phyloP scores from a whole-genome alignment of 2,113 vertebrate species.

The Antechinus stuartii region DNA sequence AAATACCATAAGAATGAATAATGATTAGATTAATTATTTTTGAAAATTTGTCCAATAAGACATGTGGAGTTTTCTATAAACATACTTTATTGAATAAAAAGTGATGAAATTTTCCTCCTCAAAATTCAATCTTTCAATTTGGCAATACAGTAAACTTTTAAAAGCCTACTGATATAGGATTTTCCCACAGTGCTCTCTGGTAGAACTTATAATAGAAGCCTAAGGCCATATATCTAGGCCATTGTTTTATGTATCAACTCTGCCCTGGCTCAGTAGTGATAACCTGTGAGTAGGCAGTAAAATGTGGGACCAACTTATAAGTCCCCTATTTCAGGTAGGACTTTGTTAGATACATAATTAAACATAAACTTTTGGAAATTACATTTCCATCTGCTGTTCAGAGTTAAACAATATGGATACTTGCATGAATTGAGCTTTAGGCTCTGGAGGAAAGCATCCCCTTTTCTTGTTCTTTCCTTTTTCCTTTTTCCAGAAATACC shows the following conservation, averaged over 20 bases:
- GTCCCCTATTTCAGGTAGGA: fast-evolving
- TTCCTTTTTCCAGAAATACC: constrained; percentile 23
- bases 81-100: not conserved
- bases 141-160: not conserved
- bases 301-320: not conserved
- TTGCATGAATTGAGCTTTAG: not conserved
- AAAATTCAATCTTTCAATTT: not conserved
- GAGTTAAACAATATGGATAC: not conserved
- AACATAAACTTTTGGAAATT: not conserved
- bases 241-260: not conserved
- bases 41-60: constrained; percentile 13
- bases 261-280: not conserved
- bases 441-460: not conserved
- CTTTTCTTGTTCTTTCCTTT: not conserved
- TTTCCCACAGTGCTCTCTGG: not conserved
- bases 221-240: not conserved
- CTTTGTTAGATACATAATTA: not conserved
- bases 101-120: not conserved
- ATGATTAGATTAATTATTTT: constrained; percentile 38
- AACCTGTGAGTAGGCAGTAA: not conserved
- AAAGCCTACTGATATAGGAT: not conserved
- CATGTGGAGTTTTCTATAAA: not conserved
- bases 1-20: constrained; percentile 58
- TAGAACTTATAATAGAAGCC: not conserved
- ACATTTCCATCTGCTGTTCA: not conserved